Base-by-base conservation (phyloP, 2,888 invertebrate species). In the Brachylomia viminalis region DNA sequence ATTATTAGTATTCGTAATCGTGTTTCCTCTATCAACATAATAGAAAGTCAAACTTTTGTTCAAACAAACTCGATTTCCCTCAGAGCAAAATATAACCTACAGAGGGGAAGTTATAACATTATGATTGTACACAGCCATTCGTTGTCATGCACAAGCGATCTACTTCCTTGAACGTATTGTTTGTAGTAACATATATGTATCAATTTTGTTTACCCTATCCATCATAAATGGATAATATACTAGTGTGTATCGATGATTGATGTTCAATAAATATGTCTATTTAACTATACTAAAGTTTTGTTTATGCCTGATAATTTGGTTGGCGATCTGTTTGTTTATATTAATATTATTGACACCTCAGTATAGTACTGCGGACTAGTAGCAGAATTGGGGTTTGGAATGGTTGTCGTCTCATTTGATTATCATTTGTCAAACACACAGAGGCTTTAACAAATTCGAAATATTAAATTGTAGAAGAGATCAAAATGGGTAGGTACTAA, bases 141-240 rank as follows among this genome's bases (percentile, higher is more conserved):
- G 52, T 56, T 73, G 61, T 73, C 64, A 75, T 68, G 13, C 38
- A 56, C 58, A 69, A 54, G 38, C 30, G 42, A 75, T 70, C 0
- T 65, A 52, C 75, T 75, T 82, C 20, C 42, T 59, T 17, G 33
- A 42, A 69, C 72, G 8, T 72, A 47, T n/a, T 7, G 54, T 49
- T 59, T 61, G 11, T 30, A 54, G 23, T 42, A n/a, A 11, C 6
- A 64, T 23, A 64, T 38, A 49, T 4, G 8, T 66, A 71, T 54
- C n/a, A 27, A 74, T 70, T 85, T 85, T 82, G 47, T 78, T 80
- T 71, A 72, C 66, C 30, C 65, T 72, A 72, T 79, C 73, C 64
- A 71, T 87, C 82, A 58, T 23, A 38, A 54, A 65, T 64, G 69
- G 62, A 66, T 79, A 74, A 74, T 75, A 49, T 71, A 72, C 52